phyloP scores from a whole-genome alignment of 1,140 invertebrate genomes.

The Chrysoperla carnea region DNA sequence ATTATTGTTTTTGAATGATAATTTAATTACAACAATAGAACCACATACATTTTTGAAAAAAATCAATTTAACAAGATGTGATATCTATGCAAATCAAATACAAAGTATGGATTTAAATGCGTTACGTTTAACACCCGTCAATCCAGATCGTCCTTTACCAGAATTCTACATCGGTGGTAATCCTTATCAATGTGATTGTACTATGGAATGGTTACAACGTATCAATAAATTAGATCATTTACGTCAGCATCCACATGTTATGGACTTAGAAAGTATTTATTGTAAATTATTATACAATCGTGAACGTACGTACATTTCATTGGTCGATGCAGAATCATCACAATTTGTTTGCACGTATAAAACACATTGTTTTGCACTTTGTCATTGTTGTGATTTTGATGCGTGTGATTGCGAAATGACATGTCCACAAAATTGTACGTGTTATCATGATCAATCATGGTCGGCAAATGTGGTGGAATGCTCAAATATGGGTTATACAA shows the following conservation, averaged over 20 bases:
- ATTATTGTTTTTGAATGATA: conserved; percentile 65
- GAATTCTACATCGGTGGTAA: conserved; percentile 79
- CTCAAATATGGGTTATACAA: conserved; percentile 55
- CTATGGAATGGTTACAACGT: conserved; percentile 74
- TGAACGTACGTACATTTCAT: conserved; percentile 59
- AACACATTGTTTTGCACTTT: conserved; percentile 80
- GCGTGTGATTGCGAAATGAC: conserved; percentile 93
- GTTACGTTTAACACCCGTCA: conserved; percentile 49
- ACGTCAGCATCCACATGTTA: conserved; percentile 70
- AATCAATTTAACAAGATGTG: conserved; percentile 61
- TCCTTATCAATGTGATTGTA: conserved; percentile 74
- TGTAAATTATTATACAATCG: conserved; percentile 77
- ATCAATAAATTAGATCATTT: conserved; percentile 56
- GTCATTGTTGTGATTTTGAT: conserved; percentile 89
- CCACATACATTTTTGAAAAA: conserved; percentile 71
- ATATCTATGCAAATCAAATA: conserved; percentile 73
- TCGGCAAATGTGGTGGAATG: conserved; percentile 86
- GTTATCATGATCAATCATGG: conserved; percentile 89
- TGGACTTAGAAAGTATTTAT: conserved; percentile 80
- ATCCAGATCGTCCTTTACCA: conserved; percentile 45
- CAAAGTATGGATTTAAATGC: conserved; percentile 65
- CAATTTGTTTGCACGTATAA: conserved; percentile 87
- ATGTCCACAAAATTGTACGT: conserved; percentile 82
- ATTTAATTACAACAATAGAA: conserved; percentile 59
- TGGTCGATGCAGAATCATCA: conserved; percentile 66